Base-by-base conservation (phyloP, 1,140 invertebrate species). In the Nasonia giraulti region DNA sequence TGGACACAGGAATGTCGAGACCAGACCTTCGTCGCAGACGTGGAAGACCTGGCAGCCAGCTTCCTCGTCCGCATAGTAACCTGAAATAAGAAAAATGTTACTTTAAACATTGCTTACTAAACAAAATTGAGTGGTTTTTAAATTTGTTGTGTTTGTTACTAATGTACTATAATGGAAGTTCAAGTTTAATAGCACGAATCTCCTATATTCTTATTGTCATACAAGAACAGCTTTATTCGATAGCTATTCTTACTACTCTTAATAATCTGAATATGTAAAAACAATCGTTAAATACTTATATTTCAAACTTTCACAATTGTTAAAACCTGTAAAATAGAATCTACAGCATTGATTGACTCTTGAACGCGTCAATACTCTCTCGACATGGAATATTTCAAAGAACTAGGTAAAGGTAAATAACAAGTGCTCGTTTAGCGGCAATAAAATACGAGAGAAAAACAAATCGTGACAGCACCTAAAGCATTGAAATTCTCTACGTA, bases 1-100 rank as follows among this genome's bases (percentile, higher is more conserved):
- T n/a, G 94, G 94, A 85, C 94, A 95, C 0, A 95, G 89, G 84
- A 94, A 94, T 8, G 94, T 94, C 40, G 93, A 91, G 1, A 93
- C 89, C 62, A 92, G 80, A n/a, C 92, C 92, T 50, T 91, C 91
- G 85, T 94, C 92, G 86, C 94, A 95, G 10, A 95, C 91, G 86
- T 95, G 94, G 75, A 94, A 94, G 8, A 94, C 90, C 78, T 94
- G 94, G 79, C 94, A 94, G 1, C 92, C 92, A 6, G 91, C 89
- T 84, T 89, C 91, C 74, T 92, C 91, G 84, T 94, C 93, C 12
- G 92, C 93, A 85, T 93, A 94, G 69, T 93, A 94, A 37, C 93
- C 93, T 93, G 85, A 31, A 50, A 23, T 23, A 11, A 55, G 10
- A 7, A 33, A 71, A 71, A 17, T 33, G 33, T 33, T 31, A 33